Conservation (phyloP, 1,140 invertebrate genomes). For the Nomia melanderi region DNA sequence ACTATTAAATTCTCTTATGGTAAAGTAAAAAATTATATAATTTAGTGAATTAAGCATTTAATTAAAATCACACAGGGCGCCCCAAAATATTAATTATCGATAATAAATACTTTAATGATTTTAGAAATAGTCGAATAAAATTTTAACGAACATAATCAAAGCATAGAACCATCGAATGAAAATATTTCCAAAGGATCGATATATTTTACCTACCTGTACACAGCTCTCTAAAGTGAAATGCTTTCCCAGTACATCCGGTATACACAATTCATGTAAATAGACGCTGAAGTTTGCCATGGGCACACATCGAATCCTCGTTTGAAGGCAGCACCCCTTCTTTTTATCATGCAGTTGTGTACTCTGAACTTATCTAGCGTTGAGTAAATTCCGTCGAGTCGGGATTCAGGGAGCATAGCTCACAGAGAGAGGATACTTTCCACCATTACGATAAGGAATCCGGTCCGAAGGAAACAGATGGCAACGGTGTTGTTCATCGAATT, state of each 20-base stretch:
- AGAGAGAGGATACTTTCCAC: background rate
- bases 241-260: background rate
- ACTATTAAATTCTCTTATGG: too few relatives aligned
- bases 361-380: conserved; percentile 29
- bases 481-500: too few relatives aligned
- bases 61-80: too few relatives aligned
- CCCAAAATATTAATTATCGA: too few relatives aligned
- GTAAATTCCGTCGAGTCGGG: conserved; percentile 17
- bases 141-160: too few relatives aligned
- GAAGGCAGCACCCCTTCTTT: background rate
- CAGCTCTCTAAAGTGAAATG: background rate
- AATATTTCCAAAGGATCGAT: too few relatives aligned
- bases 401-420: background rate
- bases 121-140: too few relatives aligned
- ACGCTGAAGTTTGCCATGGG: background rate
- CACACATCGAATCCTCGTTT: background rate
- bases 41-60: too few relatives aligned
- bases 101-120: too few relatives aligned
- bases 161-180: too few relatives aligned
- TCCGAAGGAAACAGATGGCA: conserved; percentile 5
- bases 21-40: too few relatives aligned
- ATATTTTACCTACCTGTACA: too few relatives aligned
- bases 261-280: background rate
- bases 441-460: conserved; percentile 23
- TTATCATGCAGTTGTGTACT: conserved; percentile 11